Evolutionary conservation across 1,140 invertebrate genomes (phyloP), one percentile per base, ranked within the genome.

Genomic region (Zaprionus davidi): DNA sequence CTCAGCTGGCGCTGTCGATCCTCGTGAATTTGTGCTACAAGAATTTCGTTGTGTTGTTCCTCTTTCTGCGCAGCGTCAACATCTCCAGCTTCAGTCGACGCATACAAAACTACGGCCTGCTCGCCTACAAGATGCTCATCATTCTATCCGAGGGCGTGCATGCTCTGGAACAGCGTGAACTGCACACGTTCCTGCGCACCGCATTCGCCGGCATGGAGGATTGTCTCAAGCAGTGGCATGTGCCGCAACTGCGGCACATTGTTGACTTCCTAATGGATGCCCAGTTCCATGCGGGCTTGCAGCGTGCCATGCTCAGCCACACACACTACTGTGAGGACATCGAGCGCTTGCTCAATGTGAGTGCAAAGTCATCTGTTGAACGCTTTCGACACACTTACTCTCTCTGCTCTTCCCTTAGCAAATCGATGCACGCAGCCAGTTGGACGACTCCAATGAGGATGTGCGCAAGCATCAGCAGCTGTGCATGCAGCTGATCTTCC

Each of bases 1-100:
- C 94, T 4, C 81, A 93, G 11, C 80, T 94, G 22, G 93, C 94
- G 0, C 85, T 95, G 1, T 94, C 94, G 1, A 93, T 95, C 24
- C 73, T 95, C 9, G 94, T 94, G 15, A 95, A 95, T 86, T 78
- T 95, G 2, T 95, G 94, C 81, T 94, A 95, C 64, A 94, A 95
- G 81, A 95, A 95, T 90, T 92, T 94, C 53, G 93, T 94, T 11
- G 94, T 94, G 4, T 83, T 95, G 7, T 95, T 95, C 69, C 93
- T 93, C 0, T 92, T 95, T 22, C 93, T 94, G 92, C 93, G 94
- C 31, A 92, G 92, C 22, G 93, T 94, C 0, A 94, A 93, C 67
- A 85, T 94, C 34, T 92, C 94, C 57, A 88, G 82, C 12, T 91
- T 90, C 5, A 93, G 92, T 69, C 76, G 92, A 4, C 92, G 93